Base-by-base conservation (phyloP, 2,797 vertebrate species). In the Paguma larvata region DNA sequence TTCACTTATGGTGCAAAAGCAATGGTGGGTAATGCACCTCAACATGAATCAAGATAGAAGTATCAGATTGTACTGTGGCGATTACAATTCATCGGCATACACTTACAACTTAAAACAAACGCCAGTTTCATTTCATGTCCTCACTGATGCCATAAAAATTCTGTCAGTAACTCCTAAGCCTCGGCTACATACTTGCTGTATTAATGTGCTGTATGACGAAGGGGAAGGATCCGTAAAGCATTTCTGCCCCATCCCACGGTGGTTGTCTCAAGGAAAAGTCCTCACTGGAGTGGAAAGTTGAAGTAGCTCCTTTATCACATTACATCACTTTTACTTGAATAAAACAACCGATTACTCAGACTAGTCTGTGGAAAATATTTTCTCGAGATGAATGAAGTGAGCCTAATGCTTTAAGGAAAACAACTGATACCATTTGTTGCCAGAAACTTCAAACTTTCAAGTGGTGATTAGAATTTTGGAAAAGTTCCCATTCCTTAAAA, bases 361-460 rank as follows among this genome's bases (percentile, higher is more conserved):
- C 67, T 25, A 53, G n/a, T 16, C 56, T 89, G 87, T 91, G 87
- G 7, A 78, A 67, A 65, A 16, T 41, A 56, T 46, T 44, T 94
- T 68, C 72, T 73, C 14, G 59, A 62, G 87, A 78, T 89, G 48
- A 95, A 85, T 62, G 6, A 93, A 82, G 18, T 56, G 4, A 93
- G 12, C 27, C 51, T 91, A 65, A 82, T 25, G 51, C 38, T 72
- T 95, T 14, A 51, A 73, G 48, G 46, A 92, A n/a, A 95, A 67
- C 41, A 46, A 18, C 73, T 53, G 51, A 48, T 70, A 84, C 48
- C 65, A 51, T 48, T 75, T 87, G 48, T 62, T 94, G 38, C 84
- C 73, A 84, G 32, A 90, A 78, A 94, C 89, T 72, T 84, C 44
- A 87, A 16, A 77, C 63, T 92, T 96, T 95, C 48, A 91, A 85